phyloP scores from a whole-genome alignment of 2,113 vertebrate species.

The Formicarius rufipectus region DNA sequence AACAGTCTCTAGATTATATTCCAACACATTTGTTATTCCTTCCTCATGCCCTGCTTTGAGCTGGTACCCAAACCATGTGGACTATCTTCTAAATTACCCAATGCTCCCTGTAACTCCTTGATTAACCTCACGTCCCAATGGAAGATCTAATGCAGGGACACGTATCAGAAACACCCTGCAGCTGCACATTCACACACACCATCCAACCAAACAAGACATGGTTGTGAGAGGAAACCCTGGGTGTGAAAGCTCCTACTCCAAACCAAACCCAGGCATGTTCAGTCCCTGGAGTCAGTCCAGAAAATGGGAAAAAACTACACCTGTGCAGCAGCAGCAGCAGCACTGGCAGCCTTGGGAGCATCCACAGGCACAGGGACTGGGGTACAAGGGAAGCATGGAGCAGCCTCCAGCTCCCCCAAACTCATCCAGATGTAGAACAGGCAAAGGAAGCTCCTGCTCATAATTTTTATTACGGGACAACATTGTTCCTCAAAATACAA shows the following conservation, averaged over 20 bases:
- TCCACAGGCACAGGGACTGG: background rate
- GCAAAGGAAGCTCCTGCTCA: background rate
- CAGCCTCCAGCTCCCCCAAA: background rate
- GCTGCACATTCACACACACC: background rate
- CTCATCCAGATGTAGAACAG: background rate
- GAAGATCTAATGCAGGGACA: background rate
- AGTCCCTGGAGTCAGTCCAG: background rate
- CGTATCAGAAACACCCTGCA: accelerated
- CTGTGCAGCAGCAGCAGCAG: background rate
- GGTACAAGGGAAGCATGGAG: accelerated
- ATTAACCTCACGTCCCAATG: background rate
- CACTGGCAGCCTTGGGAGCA: accelerated
- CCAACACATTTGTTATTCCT: background rate
- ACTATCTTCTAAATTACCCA: background rate
- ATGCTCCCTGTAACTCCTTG: background rate
- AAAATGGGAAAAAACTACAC: background rate
- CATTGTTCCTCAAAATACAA: background rate
- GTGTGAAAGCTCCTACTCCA: background rate
- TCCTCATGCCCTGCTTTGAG: background rate
- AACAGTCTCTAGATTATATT: background rate
- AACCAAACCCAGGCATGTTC: background rate
- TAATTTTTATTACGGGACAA: accelerated
- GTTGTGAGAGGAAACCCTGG: accelerated
- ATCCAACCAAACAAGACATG: background rate
- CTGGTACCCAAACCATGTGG: background rate